Evolutionary conservation across 2,888 invertebrate genomes (phyloP).

Genomic region (Oligia fasciuncula): DNA sequence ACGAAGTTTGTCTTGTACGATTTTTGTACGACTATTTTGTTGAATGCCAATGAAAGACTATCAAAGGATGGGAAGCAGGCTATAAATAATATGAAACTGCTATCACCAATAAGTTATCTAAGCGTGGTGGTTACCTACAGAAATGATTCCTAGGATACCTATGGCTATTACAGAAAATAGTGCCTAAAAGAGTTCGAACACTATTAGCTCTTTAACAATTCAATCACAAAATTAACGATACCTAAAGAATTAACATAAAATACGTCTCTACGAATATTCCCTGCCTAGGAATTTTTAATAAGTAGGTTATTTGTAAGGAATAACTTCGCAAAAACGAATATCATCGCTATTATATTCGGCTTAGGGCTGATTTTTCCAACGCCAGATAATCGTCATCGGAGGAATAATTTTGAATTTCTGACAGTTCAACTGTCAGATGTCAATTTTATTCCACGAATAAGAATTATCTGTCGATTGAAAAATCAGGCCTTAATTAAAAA

Average conservation of each 20-base stretch:
- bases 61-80: no score
- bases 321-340: constrained; percentile 51
- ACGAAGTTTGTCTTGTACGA: background rate
- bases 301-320: constrained; percentile 52
- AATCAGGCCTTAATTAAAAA: constrained; percentile 55
- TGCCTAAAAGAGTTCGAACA: background rate
- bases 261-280: constrained; percentile 17
- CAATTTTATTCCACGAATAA: no score
- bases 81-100: background rate
- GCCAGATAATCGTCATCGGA: no score
- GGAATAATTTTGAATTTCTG: no score
- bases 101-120: no score
- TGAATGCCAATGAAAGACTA: background rate
- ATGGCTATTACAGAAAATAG: background rate
- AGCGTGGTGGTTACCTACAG: background rate
- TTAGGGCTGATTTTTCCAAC: constrained; percentile 2
- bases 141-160: background rate
- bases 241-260: constrained; percentile 50
- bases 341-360: constrained; percentile 54
- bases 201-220: constrained; percentile 9
- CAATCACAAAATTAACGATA: constrained; percentile 14
- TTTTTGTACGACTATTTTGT: background rate
- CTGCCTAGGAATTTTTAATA: constrained; percentile 49
- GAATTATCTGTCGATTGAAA: no score
- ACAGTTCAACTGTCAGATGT: no score